These are phyloP conservation scores for Tachina grossa DNA, from an alignment of 2,888 invertebrate genomes.

Conservation along the genomic window DNA sequence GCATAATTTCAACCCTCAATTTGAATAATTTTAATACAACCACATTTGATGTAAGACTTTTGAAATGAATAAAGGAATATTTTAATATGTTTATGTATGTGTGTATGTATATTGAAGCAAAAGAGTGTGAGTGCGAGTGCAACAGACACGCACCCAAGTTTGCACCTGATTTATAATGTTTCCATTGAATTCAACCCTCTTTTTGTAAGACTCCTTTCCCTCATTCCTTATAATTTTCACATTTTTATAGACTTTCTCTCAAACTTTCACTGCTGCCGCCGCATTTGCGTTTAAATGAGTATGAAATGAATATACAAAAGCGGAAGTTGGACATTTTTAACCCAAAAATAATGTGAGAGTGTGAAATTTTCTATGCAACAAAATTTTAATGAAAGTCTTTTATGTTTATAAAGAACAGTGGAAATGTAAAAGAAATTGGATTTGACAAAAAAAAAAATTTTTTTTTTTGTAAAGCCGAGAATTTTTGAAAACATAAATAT, in stretches of 20 bases:
- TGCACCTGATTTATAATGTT: conserved; percentile 68
- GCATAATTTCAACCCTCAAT: conserved; percentile 63
- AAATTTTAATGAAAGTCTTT: conserved; percentile 29
- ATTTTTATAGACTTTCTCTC: conserved; percentile 67
- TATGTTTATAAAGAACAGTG: conserved; percentile 30
- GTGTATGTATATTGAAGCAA: neutral
- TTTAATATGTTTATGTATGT: too few relatives aligned
- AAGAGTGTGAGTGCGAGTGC: neutral
- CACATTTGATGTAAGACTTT: conserved; percentile 41
- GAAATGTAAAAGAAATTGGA: neutral
- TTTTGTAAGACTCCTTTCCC: neutral
- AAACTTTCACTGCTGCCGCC: conserved; percentile 52
- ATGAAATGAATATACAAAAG: conserved; percentile 36
- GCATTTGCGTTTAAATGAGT: conserved; percentile 8
- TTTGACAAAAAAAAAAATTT: too few relatives aligned
- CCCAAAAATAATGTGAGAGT: conserved; percentile 35
- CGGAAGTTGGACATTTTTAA: conserved; percentile 62
- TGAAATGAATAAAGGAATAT: conserved; percentile 26
- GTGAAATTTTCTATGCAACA: conserved; percentile 50
- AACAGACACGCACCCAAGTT: conserved; percentile 37
- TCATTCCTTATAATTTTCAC: neutral
- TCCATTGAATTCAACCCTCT: conserved; percentile 47
- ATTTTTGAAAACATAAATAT: too few relatives aligned
- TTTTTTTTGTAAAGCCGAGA: too few relatives aligned
- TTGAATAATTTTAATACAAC: conserved; percentile 26